Base-by-base conservation (phyloP, 2,888 invertebrate genomes). In the Neocrepidodera transversa region DNA sequence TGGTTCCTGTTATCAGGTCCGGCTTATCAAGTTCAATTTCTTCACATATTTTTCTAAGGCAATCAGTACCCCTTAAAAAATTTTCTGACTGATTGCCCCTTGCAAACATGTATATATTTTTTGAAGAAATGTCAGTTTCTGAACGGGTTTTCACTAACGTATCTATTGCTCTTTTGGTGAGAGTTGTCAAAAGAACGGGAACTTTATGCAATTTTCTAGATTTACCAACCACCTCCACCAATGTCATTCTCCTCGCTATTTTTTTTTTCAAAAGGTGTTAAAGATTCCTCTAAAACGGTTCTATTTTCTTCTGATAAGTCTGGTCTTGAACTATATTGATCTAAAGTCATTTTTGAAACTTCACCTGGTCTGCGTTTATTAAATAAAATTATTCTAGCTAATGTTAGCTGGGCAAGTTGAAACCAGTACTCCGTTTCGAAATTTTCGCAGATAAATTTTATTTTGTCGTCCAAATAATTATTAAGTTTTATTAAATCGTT, bases 101-200 rank as follows among this genome's bases (percentile, higher is more conserved):
- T 1, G 64, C 64, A 61, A 68, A 68, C 10, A 68, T 48, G 53
- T 50, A 66, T 28, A 47, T 54, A 35, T 66, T 66, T 40, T 63
- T 28, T 30, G 7, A 18, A 2, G 23, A 13, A 52, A 65, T 53
- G 2, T 40, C 36, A 30, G 2, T 2, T n/a, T 30, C 5, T 30
- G 30, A 7, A 2, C 42, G 26, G 13, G 16, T 5, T n/a, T 53
- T 35, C 2, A 48, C 14, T n/a, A 48, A 5, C 2, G 8, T 3
- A 16, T 48, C 47, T 11, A 48, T 48, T 4, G 30, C 13, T 10
- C 2, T 5, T 48, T 32, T 48, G 30, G 18, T 7, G 4, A 16
- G 18, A 16, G 28, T 20, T 30, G 28, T 32, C 7, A 48, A n/a
- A 3, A 48, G 47, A 6, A 48, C n/a, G 2, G 47, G 30, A 5